Percentiles rank a stretch among this genome's conserved stretches.
Evolutionary conservation across 2,797 vertebrate species (phyloP).

Genomic region (Cheirogaleus major): DNA sequence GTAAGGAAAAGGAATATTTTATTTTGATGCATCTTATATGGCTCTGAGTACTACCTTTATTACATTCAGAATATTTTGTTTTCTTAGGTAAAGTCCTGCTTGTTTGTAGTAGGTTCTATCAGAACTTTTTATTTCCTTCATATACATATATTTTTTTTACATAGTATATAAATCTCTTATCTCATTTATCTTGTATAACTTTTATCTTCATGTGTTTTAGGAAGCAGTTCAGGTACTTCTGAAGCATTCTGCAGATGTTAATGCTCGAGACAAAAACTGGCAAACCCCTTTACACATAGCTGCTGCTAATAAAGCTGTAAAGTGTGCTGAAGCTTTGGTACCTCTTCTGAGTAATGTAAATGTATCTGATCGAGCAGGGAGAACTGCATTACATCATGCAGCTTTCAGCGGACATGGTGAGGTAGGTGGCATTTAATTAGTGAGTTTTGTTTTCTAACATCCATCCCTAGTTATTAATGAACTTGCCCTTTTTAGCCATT

Average conservation of each 20-base stretch:
- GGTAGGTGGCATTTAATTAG: conserved; percentile 84
- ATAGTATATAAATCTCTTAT: conserved; percentile 26
- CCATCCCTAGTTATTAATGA: not conserved
- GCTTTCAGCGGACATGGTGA: conserved; percentile 98
- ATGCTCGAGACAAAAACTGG: conserved; percentile 99
- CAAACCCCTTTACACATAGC: conserved; percentile 98
- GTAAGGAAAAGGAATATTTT: not conserved
- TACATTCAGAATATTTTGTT: conserved; percentile 40
- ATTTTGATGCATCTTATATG: not conserved
- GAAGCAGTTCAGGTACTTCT: conserved; percentile 98
- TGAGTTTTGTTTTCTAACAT: not conserved
- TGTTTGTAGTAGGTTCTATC: not conserved
- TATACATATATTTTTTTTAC: not conserved
- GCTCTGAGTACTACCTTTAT: conserved; percentile 39
- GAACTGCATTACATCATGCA: conserved; percentile 97
- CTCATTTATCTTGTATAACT: conserved; percentile 23
- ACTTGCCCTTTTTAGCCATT: not conserved
- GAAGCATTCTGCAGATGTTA: conserved; percentile 98
- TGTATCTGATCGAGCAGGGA: conserved; percentile 96
- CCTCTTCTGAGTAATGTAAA: conserved; percentile 98
- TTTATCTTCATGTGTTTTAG: conserved; percentile 81
- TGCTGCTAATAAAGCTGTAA: conserved; percentile 97
- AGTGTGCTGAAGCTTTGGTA: conserved; percentile 96
- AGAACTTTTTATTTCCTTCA: conserved; percentile 35
- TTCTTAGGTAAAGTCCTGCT: not conserved